Base-by-base conservation (phyloP, 2,113 vertebrate genomes). In the Dicrurus megarhynchus region DNA sequence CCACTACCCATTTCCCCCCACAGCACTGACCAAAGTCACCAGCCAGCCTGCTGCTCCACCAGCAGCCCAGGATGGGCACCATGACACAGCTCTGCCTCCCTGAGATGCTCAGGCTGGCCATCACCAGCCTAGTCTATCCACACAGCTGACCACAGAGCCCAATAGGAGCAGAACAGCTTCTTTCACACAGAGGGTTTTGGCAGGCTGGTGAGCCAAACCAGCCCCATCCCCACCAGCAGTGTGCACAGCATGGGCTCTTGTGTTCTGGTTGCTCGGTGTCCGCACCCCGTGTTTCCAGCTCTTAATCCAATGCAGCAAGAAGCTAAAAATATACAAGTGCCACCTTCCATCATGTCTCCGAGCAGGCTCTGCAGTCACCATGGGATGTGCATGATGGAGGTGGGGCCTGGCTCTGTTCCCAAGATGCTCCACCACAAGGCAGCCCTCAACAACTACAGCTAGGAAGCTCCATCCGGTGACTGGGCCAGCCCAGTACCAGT, bases 281-380 rank as follows among this genome's bases (percentile, higher is more conserved):
- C 6, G 47, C 81, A 55, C 19, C 41, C 65, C 84, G 87, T 4
- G 0, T 49, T 87, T 75, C 77, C 95, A 94, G 84, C 74, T 79
- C 87, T 60, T 79, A 87, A 91, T 91, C 78, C 85, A 68, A 83
- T 85, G 87, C 94, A 94, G 85, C 53, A 93, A 91, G 84, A 85
- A 93, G 87, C 87, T 93, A 93, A 94, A 95, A 97, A 94, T 94
- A 96, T 9, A 16, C 65, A 63, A 87, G 65, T 93, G 87, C 81
- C 90, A 96, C 77, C 70, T 89, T 75, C 92, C 1, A 37, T 89
- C 77, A 59, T 44, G 84, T 78, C 84, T 91, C 55, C 0, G 2
- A 95, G 74, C 81, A 79, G 78, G 35, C 89, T 89, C 81, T 20
- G 82, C 90, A 59, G 73, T 87, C 65, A 2, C 59, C 90, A 82